phyloP scores from a whole-genome alignment of 2,113 vertebrate species.

The Cacatua alba region DNA sequence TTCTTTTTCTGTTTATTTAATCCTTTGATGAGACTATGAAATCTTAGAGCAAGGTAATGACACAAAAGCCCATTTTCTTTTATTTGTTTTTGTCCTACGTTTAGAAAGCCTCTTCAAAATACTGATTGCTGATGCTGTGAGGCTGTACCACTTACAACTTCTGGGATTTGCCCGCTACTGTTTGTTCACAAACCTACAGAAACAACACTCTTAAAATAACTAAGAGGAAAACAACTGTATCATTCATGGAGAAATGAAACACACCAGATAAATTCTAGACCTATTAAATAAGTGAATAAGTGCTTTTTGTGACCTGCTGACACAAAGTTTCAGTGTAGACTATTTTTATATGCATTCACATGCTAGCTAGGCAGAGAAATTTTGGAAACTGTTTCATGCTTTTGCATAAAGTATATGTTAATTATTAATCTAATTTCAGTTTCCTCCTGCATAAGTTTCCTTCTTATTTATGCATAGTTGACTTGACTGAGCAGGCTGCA shows the following conservation, averaged over 20 bases:
- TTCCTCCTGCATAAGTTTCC: slow-evolving; percentile 37
- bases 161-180: neutral
- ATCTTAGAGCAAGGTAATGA: neutral
- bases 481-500: slow-evolving; percentile 1
- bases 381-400: neutral
- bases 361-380: neutral
- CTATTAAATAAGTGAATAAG: neutral
- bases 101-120: neutral
- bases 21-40: neutral
- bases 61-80: neutral
- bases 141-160: neutral
- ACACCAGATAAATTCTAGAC: neutral
- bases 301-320: neutral
- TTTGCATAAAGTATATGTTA: slow-evolving; percentile 19
- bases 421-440: slow-evolving; percentile 46
- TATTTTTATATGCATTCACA: neutral
- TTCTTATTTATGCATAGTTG: slow-evolving; percentile 31
- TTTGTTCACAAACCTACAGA: neutral
- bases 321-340: neutral
- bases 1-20: neutral
- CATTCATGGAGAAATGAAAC: neutral
- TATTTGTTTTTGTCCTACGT: neutral
- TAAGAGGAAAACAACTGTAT: neutral
- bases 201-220: neutral
- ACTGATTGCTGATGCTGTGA: neutral